Percentiles rank a stretch among this genome's conserved stretches.
phyloP scores from a whole-genome alignment of 2,113 vertebrate species.

The Ornithorhynchus anatinus region DNA sequence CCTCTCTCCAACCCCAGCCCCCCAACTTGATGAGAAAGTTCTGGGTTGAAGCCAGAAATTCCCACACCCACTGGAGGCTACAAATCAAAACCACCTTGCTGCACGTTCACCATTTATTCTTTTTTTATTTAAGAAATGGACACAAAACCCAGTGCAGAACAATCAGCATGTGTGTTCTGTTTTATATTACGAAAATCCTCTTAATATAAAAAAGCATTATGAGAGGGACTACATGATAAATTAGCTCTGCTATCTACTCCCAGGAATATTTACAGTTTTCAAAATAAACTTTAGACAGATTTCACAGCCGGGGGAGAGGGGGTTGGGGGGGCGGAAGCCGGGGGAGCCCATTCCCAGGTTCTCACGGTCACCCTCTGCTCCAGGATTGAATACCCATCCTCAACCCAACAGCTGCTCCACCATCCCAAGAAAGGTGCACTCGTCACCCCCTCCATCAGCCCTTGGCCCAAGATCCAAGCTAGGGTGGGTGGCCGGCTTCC shows the following conservation, averaged over 20 bases:
- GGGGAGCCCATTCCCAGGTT: no score
- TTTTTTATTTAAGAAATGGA: slow-evolving; percentile 65
- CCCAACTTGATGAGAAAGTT: slow-evolving; percentile 46
- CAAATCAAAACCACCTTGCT: slow-evolving; percentile 61
- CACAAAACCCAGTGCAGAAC: slow-evolving; percentile 69
- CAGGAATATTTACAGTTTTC: slow-evolving; percentile 62
- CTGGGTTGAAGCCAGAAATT: slow-evolving; percentile 26
- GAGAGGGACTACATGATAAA: slow-evolving; percentile 71
- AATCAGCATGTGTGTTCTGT: slow-evolving; percentile 57
- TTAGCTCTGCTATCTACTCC: slow-evolving; percentile 70
- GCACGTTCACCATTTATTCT: slow-evolving; percentile 71
- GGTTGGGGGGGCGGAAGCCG: rapidly evolving
- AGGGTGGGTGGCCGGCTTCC: no score
- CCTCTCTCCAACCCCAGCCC: slow-evolving; percentile 35
- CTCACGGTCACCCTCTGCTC: no score
- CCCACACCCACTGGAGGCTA: slow-evolving; percentile 33
- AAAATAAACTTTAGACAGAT: slow-evolving; percentile 70
- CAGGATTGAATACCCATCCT: no score
- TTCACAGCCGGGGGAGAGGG: slow-evolving; percentile 2
- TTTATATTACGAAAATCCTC: slow-evolving; percentile 72
- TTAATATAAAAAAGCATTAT: slow-evolving; percentile 72
- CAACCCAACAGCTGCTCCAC: no score
- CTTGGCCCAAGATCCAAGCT: no score
- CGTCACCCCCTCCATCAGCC: no score
- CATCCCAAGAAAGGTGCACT: no score